phyloP scores from a whole-genome alignment of 2,113 vertebrate species.

The Lates calcarifer region DNA sequence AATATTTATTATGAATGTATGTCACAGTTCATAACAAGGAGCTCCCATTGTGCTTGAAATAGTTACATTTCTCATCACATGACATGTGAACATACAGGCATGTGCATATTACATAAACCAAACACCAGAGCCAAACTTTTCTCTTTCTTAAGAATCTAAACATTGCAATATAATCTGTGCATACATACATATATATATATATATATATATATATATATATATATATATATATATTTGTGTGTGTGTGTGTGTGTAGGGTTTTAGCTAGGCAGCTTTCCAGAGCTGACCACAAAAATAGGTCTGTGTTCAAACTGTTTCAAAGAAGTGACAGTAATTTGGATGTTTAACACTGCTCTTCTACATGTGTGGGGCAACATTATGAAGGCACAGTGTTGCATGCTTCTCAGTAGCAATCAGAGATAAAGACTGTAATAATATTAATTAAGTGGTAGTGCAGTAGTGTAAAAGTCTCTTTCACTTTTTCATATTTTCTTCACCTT shows the following conservation, averaged over 20 bases:
- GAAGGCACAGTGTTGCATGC: constrained; percentile 79
- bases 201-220: neutral
- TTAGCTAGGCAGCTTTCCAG: constrained; percentile 83
- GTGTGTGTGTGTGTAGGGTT: constrained; percentile 33
- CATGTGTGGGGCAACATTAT: constrained; percentile 19
- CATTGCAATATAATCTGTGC: constrained; percentile 80
- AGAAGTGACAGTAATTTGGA: constrained; percentile 69
- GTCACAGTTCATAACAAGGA: constrained; percentile 93
- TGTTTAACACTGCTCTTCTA: constrained; percentile 35
- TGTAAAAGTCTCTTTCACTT: constrained; percentile 11
- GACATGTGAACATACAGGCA: constrained; percentile 80
- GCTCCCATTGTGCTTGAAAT: constrained; percentile 92
- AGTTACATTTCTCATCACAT: constrained; percentile 90
- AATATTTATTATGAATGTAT: constrained; percentile 95
- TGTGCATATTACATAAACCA: constrained; percentile 79
- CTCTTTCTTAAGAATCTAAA: constrained; percentile 71
- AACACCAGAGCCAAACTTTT: constrained; percentile 48
- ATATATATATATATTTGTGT: constrained; percentile 38
- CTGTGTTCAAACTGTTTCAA: constrained; percentile 68
- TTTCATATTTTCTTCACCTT: neutral
- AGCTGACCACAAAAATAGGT: constrained; percentile 90
- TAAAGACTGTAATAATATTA: constrained; percentile 31
- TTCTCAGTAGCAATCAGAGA: constrained; percentile 59
- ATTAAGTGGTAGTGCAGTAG: constrained; percentile 28
- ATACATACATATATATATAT: constrained; percentile 40